Conservation (phyloP, 2,113 vertebrate species). For the Epinephelus moara region DNA sequence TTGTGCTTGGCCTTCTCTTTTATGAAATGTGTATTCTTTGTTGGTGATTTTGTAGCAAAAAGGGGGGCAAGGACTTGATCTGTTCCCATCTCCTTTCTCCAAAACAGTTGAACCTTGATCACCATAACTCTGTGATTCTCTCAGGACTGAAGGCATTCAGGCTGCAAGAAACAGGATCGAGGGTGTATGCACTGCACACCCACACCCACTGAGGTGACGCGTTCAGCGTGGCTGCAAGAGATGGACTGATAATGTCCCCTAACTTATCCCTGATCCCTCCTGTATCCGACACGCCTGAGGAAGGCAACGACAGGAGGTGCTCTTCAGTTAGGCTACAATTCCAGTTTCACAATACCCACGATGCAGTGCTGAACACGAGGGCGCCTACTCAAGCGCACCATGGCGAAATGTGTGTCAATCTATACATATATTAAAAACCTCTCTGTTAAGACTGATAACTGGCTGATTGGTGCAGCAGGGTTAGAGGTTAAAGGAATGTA, state of each 20-base stretch:
- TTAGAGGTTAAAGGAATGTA: conserved; percentile 80
- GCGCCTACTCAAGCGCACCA: conserved; percentile 39
- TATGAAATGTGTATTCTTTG: conserved; percentile 24
- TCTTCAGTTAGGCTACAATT: conserved; percentile 73
- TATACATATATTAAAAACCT: conserved; percentile 72
- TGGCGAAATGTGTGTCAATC: conserved; percentile 24
- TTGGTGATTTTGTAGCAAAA: conserved; percentile 29
- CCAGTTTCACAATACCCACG: conserved; percentile 80
- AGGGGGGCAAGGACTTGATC: conserved; percentile 1
- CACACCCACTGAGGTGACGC: conserved; percentile 45
- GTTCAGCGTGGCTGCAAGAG: conserved; percentile 55
- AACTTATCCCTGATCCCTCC: conserved; percentile 75
- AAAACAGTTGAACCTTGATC: conserved; percentile 23
- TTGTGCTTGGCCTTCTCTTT: conserved; percentile 79
- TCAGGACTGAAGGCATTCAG: conserved; percentile 65
- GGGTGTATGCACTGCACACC: conserved; percentile 10
- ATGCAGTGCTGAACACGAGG: conserved; percentile 63
- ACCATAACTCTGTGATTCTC: conserved; percentile 26
- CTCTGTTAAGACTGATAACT: conserved; percentile 68
- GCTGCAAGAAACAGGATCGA: conserved; percentile 51
- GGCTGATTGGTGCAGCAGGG: conserved; percentile 56
- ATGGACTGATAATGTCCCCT: conserved; percentile 59
- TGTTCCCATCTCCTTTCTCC: conserved; percentile 35
- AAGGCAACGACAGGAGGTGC: conserved; percentile 59
- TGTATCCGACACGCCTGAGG: conserved; percentile 3